These are phyloP conservation scores for Oscheius sp. DNA, from an alignment of 2,888 invertebrate genomes.

Conservation along the genomic window DNA sequence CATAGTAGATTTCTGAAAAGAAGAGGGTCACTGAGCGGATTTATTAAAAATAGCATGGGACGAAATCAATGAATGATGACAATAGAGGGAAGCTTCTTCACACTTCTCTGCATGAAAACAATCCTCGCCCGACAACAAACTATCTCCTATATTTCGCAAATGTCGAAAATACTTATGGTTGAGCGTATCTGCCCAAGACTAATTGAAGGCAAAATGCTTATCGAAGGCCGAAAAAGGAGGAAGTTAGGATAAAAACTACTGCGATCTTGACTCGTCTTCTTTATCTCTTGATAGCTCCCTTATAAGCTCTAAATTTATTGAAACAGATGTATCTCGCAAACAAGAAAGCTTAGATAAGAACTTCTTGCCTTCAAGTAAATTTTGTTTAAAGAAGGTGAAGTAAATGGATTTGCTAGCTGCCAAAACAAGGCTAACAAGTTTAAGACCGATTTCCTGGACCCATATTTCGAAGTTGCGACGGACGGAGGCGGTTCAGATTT, in stretches of 20 bases:
- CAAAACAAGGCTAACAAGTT: neutral
- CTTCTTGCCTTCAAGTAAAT: no score
- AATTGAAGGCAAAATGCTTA: neutral
- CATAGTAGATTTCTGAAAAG: neutral
- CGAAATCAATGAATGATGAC: neutral
- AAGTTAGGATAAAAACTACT: no score
- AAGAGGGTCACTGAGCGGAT: neutral
- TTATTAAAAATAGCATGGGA: neutral
- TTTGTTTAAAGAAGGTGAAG: no score
- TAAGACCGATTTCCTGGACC: neutral
- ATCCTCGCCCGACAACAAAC: neutral
- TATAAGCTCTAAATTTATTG: no score
- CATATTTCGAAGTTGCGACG: neutral
- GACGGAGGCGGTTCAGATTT: slow-evolving; percentile 21
- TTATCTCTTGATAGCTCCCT: no score
- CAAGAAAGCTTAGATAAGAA: no score
- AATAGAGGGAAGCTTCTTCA: neutral
- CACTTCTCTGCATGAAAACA: slow-evolving; percentile 15
- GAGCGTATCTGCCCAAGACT: neutral
- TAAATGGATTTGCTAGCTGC: no score
- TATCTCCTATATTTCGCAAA: neutral
- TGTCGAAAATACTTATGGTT: neutral
- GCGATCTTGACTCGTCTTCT: no score
- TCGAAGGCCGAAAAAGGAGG: neutral
- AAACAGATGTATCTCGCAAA: no score